Evolutionary conservation across 2,113 vertebrate species (phyloP).

Genomic region (Calidris pygmaea): DNA sequence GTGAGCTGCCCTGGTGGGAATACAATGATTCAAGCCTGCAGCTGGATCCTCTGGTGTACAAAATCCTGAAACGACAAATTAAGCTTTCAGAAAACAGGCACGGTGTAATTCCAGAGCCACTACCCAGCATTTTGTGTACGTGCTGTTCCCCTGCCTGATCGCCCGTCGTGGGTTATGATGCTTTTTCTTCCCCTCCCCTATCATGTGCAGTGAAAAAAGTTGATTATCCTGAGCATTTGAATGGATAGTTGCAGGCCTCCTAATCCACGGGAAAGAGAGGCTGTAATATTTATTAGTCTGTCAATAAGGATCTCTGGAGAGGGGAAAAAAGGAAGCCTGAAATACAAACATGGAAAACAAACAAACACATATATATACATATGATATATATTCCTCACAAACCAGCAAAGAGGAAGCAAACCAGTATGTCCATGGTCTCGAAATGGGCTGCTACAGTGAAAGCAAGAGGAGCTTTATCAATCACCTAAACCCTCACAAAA

Average conservation of each 20-base stretch:
- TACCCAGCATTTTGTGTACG: neutral
- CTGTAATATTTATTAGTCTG: slow-evolving; percentile 30
- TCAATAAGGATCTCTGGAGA: slow-evolving; percentile 1
- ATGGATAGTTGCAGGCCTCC: neutral
- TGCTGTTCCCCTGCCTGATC: neutral
- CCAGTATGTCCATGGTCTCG: neutral
- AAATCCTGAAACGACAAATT: slow-evolving; percentile 31
- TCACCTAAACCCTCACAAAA: neutral
- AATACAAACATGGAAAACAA: neutral
- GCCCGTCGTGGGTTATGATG: neutral
- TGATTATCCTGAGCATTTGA: slow-evolving; percentile 7
- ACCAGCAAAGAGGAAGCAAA: neutral
- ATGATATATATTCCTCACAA: neutral
- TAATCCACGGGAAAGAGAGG: neutral
- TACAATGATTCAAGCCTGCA: slow-evolving; percentile 2
- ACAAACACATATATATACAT: neutral
- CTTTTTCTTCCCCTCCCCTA: neutral
- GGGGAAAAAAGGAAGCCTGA: neutral
- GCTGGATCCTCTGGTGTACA: slow-evolving; percentile 6
- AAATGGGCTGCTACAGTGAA: neutral
- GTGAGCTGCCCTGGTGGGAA: neutral
- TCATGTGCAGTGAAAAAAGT: neutral
- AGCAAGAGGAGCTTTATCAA: neutral
- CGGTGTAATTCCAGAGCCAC: neutral
- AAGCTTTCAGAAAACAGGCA: slow-evolving; percentile 39